Base-by-base conservation (phyloP, 2,113 vertebrate species). In the Nothobranchius furzeri region DNA sequence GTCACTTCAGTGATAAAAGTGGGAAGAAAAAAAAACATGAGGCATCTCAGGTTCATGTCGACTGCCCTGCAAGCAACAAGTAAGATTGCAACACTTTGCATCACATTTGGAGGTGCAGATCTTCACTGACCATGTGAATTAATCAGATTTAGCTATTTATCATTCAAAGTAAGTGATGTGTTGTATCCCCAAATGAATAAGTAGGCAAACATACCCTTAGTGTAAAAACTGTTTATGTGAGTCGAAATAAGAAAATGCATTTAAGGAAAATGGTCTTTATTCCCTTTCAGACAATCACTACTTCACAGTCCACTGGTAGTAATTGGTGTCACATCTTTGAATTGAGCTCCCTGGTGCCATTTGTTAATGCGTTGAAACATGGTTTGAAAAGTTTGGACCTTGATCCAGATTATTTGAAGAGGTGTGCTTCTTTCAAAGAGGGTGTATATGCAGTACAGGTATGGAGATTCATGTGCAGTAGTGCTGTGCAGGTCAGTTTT, bases 1-100 rank as follows among this genome's bases (percentile, higher is more conserved):
- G 42, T 45, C 52, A 73, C 72, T 72, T 25, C 6, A 37, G 56
- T 78, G 84, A 84, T 83, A 68, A 79, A 79, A 62, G 58, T 42
- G 58, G 1, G 11, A 36, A 43, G 52, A 68, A 37, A 58, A 68
- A 68, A 71, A 63, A 17, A 64, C 24, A 64, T 30, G n/a, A 55
- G 76, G 70, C 69, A 62, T 64, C 37, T 74, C 30, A 30, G 49
- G 70, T 76, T 78, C 60, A 63, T 52, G 30, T 64, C 61, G n/a
- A 57, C 74, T 61, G 68, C 40, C 52, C 46, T 3, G 46, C 20
- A 52, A 70, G 56, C 61, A 58, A 13, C 60, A 46, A 74, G 59
- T 9, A 53, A n/a, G 40, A 61, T 6, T 64, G 58, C 55, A 60
- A 45, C 10, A 10, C n/a, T 20, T 50, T 45, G 40, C 5, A 25